Conservation (phyloP, 2,797 vertebrate genomes). For the Triplophysa bombifrons region DNA sequence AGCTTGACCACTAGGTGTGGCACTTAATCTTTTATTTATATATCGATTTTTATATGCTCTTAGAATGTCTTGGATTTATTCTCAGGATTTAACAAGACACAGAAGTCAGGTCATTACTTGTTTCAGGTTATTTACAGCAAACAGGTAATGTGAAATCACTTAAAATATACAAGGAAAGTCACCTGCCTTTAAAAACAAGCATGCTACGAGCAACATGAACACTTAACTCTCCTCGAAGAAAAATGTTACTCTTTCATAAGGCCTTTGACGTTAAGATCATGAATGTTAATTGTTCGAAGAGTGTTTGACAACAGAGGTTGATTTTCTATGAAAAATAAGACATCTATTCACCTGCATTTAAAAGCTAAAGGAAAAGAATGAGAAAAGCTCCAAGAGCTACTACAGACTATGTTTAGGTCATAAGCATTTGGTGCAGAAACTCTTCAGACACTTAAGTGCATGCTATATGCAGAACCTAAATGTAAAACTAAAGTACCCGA, state of each 20-base stretch:
- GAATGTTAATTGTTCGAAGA: slow-evolving; percentile 18
- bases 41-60: slow-evolving; percentile 48
- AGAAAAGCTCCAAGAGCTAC: not conserved
- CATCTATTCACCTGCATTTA: slow-evolving; percentile 4
- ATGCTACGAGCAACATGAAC: not conserved
- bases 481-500: not conserved
- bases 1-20: slow-evolving; percentile 84
- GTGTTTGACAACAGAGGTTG: not conserved
- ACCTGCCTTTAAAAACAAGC: not conserved
- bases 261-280: slow-evolving; percentile 40
- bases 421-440: not conserved
- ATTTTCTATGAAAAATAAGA: slow-evolving; percentile 13
- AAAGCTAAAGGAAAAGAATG: not conserved
- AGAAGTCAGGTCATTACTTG: slow-evolving; percentile 19
- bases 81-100: not conserved
- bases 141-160: slow-evolving; percentile 23
- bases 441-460: not conserved
- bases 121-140: slow-evolving; percentile 16
- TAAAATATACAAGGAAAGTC: not conserved
- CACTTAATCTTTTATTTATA: slow-evolving; percentile 84
- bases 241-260: not conserved
- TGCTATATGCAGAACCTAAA: not conserved
- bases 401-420: not conserved
- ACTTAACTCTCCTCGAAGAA: not conserved
- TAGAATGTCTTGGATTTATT: slow-evolving; percentile 15